Conservation (phyloP, 2,888 invertebrate species). For the Lycophotia porphyrea region DNA sequence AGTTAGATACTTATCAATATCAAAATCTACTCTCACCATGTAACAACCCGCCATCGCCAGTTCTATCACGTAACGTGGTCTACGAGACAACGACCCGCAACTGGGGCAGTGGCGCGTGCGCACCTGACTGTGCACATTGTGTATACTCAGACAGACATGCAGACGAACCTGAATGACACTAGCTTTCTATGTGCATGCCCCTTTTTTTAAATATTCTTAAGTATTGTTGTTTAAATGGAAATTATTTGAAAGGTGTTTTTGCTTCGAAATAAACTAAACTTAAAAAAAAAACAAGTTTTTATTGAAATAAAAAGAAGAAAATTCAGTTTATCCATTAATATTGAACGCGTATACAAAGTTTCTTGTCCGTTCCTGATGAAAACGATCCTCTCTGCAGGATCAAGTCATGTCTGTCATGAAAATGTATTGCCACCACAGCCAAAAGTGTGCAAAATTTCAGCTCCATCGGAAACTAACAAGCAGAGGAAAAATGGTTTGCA, state of each 20-base stretch:
- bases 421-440: no score
- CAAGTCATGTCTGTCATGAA: no score
- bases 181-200: constrained; percentile 67
- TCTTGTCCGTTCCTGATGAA: no score
- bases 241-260: not conserved
- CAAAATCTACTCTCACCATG: not conserved
- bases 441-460: no score
- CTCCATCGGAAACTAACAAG: no score
- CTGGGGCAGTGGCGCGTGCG: constrained; percentile 80
- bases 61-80: constrained; percentile 59
- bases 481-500: no score
- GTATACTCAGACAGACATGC: constrained; percentile 60
- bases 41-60: constrained; percentile 33
- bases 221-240: not conserved
- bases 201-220: not conserved
- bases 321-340: no score
- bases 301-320: no score
- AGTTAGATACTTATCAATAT: not conserved
- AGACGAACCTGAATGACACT: constrained; percentile 62
- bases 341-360: no score
- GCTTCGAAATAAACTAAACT: not conserved
- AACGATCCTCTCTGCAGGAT: no score
- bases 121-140: constrained; percentile 73
- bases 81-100: constrained; percentile 79
- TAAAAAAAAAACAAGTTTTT: no score